These are phyloP conservation scores for Muscicapa comitata DNA, from an alignment of 2,797 vertebrate species.

Conservation along the genomic window DNA sequence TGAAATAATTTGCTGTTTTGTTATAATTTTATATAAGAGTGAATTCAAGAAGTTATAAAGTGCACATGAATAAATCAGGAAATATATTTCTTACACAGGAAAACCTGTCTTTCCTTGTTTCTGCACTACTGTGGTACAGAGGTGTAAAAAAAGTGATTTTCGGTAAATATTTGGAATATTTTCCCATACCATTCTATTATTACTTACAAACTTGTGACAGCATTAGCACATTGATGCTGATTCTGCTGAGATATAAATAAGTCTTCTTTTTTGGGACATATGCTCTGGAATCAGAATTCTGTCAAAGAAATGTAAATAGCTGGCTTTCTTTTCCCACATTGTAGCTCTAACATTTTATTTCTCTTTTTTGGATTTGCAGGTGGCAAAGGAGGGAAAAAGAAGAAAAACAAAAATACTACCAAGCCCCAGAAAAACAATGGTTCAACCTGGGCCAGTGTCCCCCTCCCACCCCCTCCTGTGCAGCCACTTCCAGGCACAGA, in stretches of 20 bases:
- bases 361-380: slow-evolving; percentile 76
- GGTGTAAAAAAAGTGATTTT: slow-evolving; percentile 46
- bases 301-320: slow-evolving; percentile 32
- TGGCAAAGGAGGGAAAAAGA: slow-evolving; percentile 99
- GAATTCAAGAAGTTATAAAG: slow-evolving; percentile 12
- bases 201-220: slow-evolving; percentile 52
- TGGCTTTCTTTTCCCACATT: neutral
- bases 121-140: neutral
- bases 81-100: slow-evolving; percentile 19
- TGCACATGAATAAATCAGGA: slow-evolving; percentile 50
- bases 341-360: slow-evolving; percentile 10
- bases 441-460: slow-evolving; percentile 94
- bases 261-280: neutral
- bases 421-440: slow-evolving; percentile 92
- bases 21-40: slow-evolving; percentile 48
- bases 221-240: slow-evolving; percentile 26
- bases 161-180: slow-evolving; percentile 41
- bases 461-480: slow-evolving; percentile 91
- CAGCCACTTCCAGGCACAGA: slow-evolving; percentile 97
- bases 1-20: slow-evolving; percentile 52
- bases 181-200: slow-evolving; percentile 30
- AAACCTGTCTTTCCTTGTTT: neutral
- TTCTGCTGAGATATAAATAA: slow-evolving; percentile 60
- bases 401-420: slow-evolving; percentile 90
- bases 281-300: slow-evolving; percentile 54